Percentiles rank a stretch among this genome's conserved stretches.
These are phyloP conservation scores for Channa argus DNA, from an alignment of 2,113 vertebrate species.

Conservation along the genomic window DNA sequence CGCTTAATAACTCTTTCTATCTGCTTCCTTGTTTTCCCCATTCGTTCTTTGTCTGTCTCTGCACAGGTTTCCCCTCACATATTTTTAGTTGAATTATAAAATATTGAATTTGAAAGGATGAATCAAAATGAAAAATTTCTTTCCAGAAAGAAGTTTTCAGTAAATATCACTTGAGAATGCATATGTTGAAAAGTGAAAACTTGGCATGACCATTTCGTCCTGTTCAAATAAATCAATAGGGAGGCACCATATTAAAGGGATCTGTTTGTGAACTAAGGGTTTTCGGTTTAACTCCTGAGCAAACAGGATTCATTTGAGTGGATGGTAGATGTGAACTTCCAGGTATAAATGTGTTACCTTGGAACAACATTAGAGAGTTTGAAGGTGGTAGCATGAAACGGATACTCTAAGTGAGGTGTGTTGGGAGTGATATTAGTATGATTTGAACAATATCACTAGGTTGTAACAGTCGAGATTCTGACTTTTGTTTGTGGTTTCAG, in stretches of 20 bases:
- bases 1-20: constrained; percentile 70
- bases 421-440: background rate
- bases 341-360: too few species aligned
- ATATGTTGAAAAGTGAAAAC: constrained; percentile 5
- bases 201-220: background rate
- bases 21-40: constrained; percentile 32
- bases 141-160: constrained; percentile 16
- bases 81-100: constrained; percentile 27
- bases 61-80: constrained; percentile 12
- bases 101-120: constrained; percentile 53
- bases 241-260: background rate
- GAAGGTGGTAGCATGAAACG: too few species aligned
- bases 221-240: background rate
- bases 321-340: too few species aligned
- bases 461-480: background rate
- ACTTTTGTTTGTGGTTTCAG: too few species aligned
- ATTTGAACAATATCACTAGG: too few species aligned
- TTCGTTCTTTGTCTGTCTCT: constrained; percentile 37
- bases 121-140: constrained; percentile 36
- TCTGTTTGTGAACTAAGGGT: background rate
- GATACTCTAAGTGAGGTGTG: background rate
- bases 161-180: constrained; percentile 28
- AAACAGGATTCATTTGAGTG: background rate
- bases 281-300: background rate
- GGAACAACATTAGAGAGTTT: background rate